phyloP scores from a whole-genome alignment of 1,140 invertebrate species.

The Trichonephila clavata region DNA sequence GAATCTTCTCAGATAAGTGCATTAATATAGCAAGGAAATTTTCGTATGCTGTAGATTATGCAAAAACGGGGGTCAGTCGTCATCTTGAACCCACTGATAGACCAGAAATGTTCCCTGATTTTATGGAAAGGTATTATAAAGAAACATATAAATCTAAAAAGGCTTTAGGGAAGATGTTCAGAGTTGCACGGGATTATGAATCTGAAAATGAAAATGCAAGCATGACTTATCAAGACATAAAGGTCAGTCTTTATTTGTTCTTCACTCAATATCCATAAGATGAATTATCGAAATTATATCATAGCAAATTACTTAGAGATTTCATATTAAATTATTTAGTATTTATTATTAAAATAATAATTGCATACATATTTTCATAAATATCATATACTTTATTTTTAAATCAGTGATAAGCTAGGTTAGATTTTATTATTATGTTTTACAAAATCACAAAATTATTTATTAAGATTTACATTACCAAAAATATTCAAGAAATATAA shows the following conservation, averaged over 20 bases:
- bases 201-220: conserved; percentile 57
- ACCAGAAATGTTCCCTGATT: conserved; percentile 78
- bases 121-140: conserved; percentile 78
- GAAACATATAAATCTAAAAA: conserved; percentile 74
- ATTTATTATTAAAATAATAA: too few species aligned
- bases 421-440: too few species aligned
- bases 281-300: too few species aligned
- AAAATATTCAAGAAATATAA: too few species aligned
- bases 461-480: too few species aligned
- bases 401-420: too few species aligned
- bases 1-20: conserved; percentile 78
- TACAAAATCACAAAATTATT: too few species aligned
- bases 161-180: conserved; percentile 73
- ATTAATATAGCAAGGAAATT: conserved; percentile 78
- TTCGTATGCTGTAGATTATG: conserved; percentile 79
- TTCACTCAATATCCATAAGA: too few species aligned
- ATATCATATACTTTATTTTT: too few species aligned
- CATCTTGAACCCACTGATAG: conserved; percentile 72
- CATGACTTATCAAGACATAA: conserved; percentile 30
- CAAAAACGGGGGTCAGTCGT: conserved; percentile 78
- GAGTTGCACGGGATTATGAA: conserved; percentile 56
- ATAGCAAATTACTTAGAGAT: too few species aligned
- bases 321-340: too few species aligned
- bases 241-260: conserved; percentile 19
- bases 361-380: too few species aligned